These are phyloP conservation scores for Poeciliopsis retropinna DNA, from an alignment of 2,113 vertebrate genomes.

Conservation along the genomic window DNA sequence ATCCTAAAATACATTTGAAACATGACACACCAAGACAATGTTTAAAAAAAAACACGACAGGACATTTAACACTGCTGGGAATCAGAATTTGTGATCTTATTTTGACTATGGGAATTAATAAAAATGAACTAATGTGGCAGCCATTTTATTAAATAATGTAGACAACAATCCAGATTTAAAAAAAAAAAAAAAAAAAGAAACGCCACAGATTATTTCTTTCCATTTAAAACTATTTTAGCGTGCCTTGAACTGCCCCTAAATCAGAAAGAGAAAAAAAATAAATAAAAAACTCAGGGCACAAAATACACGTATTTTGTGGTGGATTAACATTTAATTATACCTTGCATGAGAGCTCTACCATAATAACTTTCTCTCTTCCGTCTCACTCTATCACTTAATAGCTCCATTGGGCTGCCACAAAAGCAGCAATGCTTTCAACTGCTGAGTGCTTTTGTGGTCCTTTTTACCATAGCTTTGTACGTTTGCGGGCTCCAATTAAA, in stretches of 20 bases:
- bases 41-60: neutral
- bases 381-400: constrained; percentile 35
- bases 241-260: constrained; percentile 7
- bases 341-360: constrained; percentile 35
- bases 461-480: constrained; percentile 2
- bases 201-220: neutral
- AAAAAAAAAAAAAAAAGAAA: neutral
- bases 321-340: constrained; percentile 60
- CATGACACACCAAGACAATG: neutral
- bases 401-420: constrained; percentile 7
- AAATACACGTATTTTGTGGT: constrained; percentile 14
- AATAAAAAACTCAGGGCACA: constrained; percentile 12
- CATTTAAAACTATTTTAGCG: constrained; percentile 19
- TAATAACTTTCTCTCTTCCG: constrained; percentile 28
- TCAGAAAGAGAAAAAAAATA: neutral
- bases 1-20: neutral
- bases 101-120: neutral
- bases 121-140: neutral
- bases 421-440: constrained; percentile 26
- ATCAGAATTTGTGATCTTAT: neutral
- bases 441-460: constrained; percentile 5
- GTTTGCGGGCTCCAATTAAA: constrained; percentile 27
- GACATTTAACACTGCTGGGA: neutral
- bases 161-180: neutral
- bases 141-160: neutral